These are phyloP conservation scores for Acronicta psi DNA, from an alignment of 2,888 invertebrate species.

Conservation along the genomic window DNA sequence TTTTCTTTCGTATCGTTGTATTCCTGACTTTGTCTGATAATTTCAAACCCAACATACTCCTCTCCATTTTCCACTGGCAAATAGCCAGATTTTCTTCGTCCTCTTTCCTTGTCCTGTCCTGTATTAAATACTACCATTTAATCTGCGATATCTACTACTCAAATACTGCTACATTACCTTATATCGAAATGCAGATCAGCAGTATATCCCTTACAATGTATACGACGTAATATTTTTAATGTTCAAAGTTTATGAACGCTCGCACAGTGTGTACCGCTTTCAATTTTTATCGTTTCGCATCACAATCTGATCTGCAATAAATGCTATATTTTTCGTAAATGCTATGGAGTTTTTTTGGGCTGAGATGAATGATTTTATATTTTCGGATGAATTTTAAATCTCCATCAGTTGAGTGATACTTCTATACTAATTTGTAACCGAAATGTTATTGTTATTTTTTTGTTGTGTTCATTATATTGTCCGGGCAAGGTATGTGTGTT, in stretches of 20 bases:
- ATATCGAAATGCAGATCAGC: constrained; percentile 34
- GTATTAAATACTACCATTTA: too few relatives aligned
- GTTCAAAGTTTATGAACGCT: constrained; percentile 29
- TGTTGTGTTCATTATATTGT: too few relatives aligned
- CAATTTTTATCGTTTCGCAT: constrained; percentile 42
- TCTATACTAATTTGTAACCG: too few relatives aligned
- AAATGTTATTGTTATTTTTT: too few relatives aligned
- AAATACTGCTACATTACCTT: constrained; percentile 8
- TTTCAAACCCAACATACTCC: too few relatives aligned
- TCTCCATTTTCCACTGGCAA: too few relatives aligned
- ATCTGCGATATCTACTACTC: too few relatives aligned
- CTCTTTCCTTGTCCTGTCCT: too few relatives aligned
- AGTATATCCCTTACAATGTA: constrained; percentile 27
- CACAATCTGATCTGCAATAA: constrained; percentile 46
- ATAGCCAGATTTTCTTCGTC: too few relatives aligned
- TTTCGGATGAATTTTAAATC: background rate
- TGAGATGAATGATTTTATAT: constrained; percentile 3
- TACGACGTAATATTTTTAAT: constrained; percentile 49
- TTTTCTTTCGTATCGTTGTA: too few relatives aligned
- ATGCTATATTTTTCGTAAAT: constrained; percentile 26
- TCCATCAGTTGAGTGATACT: background rate
- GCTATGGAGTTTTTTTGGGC: constrained; percentile 13
- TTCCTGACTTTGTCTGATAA: too few relatives aligned
- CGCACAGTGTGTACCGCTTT: constrained; percentile 22
- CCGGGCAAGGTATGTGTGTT: too few relatives aligned